Base-by-base conservation (phyloP, 2,888 invertebrate genomes). In the Cyclophora albipunctata region DNA sequence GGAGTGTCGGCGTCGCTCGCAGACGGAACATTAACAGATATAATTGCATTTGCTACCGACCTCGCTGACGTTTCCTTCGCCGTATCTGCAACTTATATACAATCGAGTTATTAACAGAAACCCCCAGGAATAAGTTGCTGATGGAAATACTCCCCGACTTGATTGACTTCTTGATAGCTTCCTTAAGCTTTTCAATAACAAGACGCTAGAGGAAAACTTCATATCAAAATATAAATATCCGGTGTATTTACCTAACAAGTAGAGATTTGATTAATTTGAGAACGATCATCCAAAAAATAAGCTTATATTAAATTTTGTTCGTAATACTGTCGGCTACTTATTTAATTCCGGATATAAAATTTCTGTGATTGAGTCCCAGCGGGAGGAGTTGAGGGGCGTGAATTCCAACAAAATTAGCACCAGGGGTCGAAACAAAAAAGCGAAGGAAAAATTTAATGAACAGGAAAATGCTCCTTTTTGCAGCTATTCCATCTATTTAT, bases 391-490 rank as follows among this genome's bases (percentile, higher is more conserved):
- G 81, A 84, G 84, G 89, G 89, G 89, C 89, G 89, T 87, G 89
- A 90, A 90, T 89, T 89, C 89, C 89, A 84, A 86, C 88, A 85
- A 89, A 90, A 90, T 90, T 90, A 90, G 89, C 89, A 88, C 89
- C 85, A 86, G 89, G 89, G 87, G 89, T 86, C 84, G 87, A 86
- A 88, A 88, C 87, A 87, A 88, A 88, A 88, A 87, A 85, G 84
- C 84, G 84, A 86, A 86, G 81, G 87, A 89, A 89, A 89, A 89
- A 89, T 89, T 90, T 90, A 90, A 90, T 90, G 89, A 90, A 90
- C 89, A 89, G 89, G 89, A 90, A 90, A 90, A 90, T 89, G 87
- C 85, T 87, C 85, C 88, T 88, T 88, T 86, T 88, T 86, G 86
- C 86, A 87, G 86, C 87, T 89, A 88, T 88, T 88, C 81, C 86